Percentiles rank a stretch among this genome's conserved stretches.
Conservation (phyloP, 2,888 invertebrate species). For the Drosophila kambysellisi region DNA sequence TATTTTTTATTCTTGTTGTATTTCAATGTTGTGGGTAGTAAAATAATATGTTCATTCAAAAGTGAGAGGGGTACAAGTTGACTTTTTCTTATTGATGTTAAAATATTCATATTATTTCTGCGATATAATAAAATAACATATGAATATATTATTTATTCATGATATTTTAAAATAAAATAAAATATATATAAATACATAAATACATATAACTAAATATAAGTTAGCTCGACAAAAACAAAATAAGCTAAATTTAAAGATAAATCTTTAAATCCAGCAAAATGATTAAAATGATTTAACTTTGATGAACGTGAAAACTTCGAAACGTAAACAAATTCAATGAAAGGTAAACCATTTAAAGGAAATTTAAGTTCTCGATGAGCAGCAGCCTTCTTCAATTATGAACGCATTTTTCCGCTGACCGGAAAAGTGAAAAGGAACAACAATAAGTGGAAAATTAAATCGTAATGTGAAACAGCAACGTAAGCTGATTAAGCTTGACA, state of each 20-base stretch:
- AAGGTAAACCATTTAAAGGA: background rate
- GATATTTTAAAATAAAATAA: background rate
- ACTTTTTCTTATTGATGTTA: background rate
- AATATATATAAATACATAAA: background rate
- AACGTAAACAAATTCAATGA: background rate
- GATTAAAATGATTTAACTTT: background rate
- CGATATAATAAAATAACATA: background rate
- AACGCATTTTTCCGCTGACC: constrained; percentile 1
- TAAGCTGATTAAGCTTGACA: constrained; percentile 17
- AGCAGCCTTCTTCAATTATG: background rate
- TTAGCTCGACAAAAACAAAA: background rate
- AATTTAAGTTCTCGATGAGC: background rate
- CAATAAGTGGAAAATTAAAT: background rate
- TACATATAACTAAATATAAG: background rate
- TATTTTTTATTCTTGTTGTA: background rate
- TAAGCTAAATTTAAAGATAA: background rate
- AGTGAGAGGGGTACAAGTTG: background rate
- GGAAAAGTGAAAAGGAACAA: background rate
- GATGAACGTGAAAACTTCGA: background rate
- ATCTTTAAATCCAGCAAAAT: background rate
- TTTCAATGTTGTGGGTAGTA: background rate
- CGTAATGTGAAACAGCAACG: constrained; percentile 2
- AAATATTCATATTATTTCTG: background rate
- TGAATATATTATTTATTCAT: background rate
- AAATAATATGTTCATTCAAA: background rate